Base-by-base conservation (phyloP, 2,113 vertebrate genomes). In the Crypturellus undulatus region DNA sequence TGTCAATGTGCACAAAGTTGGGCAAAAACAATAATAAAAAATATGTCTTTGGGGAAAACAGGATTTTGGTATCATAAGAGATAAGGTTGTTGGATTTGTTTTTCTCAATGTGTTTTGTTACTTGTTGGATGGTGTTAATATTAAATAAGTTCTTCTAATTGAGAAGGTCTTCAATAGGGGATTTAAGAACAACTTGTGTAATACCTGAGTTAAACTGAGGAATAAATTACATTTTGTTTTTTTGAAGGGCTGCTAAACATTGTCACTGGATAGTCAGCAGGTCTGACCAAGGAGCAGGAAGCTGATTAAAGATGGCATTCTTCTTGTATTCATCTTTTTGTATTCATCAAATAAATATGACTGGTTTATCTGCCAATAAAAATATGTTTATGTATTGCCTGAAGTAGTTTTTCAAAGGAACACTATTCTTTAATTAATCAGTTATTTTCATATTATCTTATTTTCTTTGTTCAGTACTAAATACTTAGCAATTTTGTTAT, bases 11-110 rank as follows among this genome's bases (percentile, higher is more conserved):
- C 79, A 52, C 49, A 28, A 19, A 76, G 7, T 83, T 54, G 56
- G 26, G 71, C 51, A 71, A 78, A 85, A 90, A 14, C 15, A 86
- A 12, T 93, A 75, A 49, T 22, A 30, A 86, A 87, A 89, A 36
- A 15, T 0, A 0, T 3, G 16, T 12, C 68, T 92, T 75, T 63
- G 45, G 64, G 6, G 7, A 71, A 80, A 70, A 10, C 5, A 77
- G 11, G 38, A 26, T 68, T 87, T 75, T 89, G 4, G 8, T 69
- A 34, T 56, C 24, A 18, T 75, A 63, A 73, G 24, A 67, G 25
- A 62, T 38, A 45, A 52, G 12, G n/a, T n/a, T 34, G n/a, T 24
- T 3, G 6, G 11, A 8, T 54, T 79, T 63, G 12, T 32, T 83
- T 75, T 77, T 71, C 30, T 65, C 65, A 20, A 6, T 56, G 17